Base-by-base conservation (phyloP, 2,113 vertebrate species). In the Ranitomeya variabilis region DNA sequence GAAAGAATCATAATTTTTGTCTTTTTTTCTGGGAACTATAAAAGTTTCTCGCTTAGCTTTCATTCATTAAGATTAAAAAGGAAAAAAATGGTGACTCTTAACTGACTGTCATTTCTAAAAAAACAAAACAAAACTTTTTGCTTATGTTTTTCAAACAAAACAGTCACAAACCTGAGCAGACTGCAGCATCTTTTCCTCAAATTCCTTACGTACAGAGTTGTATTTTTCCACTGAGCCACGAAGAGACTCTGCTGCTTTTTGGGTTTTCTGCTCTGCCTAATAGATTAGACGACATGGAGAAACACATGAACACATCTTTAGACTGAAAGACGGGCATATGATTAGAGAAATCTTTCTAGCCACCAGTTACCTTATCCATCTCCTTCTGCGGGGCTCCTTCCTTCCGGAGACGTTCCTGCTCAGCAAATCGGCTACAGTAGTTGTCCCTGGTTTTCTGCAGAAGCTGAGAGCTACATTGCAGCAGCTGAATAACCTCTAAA, bases 121-220 rank as follows among this genome's bases (percentile, higher is more conserved):
- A 45, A 45, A 45, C 1, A 3, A 45, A 45, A 37, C 1, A 37
- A 37, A 1, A 2, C 4, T 37, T 45, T 2, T 45, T 45, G 1
- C 37, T 45, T 26, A 5, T 14, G 67, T 14, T 51, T 79, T 15
- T 57, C 11, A 12, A 82, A 52, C 0, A 10, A 66, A 16, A 5
- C 51, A 7, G 37, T 80, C 12, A 88, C 92, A 57, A 90, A 99
- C 98, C 97, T 95, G 90, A 15, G 97, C 95, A 0, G 98, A 98
- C 77, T 98, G 97, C 84, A 96, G 93, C 98, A 99, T 99, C 93
- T 96, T 97, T 92, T 96, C 96, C 92, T 99, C 96, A 57, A 98
- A 99, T 91, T 99, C 98, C 0, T 95, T 94, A 0, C 97, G 95
- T 51, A 97, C 96, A 0, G 91, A 90, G 89, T 98, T 99, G 93